A percentile compares a stretch with the other conserved stretches of the same genome.
Conservation (phyloP, 2,797 vertebrate species). For the Xenopus petersii region DNA sequence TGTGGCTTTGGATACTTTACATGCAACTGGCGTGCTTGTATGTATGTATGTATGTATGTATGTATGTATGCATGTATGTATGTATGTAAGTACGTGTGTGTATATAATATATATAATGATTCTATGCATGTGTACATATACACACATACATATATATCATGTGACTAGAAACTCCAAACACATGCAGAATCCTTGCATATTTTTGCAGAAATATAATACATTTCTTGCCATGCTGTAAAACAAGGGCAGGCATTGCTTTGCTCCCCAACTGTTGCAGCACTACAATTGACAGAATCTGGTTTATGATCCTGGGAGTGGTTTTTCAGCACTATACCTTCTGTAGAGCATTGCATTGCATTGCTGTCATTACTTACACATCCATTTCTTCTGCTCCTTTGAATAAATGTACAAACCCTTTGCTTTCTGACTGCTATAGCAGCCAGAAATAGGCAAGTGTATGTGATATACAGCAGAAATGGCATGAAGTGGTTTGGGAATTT, state of each 20-base stretch:
- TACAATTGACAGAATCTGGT: background rate
- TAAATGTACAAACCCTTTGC: background rate
- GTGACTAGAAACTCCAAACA: conserved; percentile 53
- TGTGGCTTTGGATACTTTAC: conserved; percentile 1
- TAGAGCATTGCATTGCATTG: background rate
- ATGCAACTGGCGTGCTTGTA: conserved; percentile 24
- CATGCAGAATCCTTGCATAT: conserved; percentile 5
- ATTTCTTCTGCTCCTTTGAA: background rate
- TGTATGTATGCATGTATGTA: conserved; percentile 34
- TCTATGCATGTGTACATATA: conserved; percentile 54
- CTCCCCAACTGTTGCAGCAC: background rate
- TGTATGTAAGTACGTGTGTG: too few species aligned
- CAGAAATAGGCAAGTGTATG: background rate
- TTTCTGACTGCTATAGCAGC: background rate
- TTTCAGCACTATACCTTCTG: background rate
- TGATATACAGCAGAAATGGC: background rate
- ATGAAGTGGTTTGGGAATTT: background rate
- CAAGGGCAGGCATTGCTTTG: background rate
- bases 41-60: conserved; percentile 29
- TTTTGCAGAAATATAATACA: background rate
- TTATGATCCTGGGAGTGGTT: background rate
- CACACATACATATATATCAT: conserved; percentile 56
- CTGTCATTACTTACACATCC: background rate
- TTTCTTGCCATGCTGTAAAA: background rate
- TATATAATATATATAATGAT: background rate